These are phyloP conservation scores for Hybognathus amarus DNA, from an alignment of 2,797 vertebrate species.

Conservation along the genomic window DNA sequence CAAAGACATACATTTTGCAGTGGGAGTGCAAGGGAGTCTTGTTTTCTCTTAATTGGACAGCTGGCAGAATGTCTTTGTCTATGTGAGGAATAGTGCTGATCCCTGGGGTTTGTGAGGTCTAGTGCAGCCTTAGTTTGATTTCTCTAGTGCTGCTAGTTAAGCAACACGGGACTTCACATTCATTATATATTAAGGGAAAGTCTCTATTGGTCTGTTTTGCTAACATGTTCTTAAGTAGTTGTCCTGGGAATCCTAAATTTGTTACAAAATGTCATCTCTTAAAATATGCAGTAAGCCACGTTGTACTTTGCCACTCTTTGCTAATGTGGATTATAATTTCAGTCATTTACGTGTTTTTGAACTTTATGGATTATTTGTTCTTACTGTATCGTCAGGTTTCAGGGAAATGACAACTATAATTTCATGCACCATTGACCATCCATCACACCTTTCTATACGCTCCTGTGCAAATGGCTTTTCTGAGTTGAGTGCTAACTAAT, in stretches of 20 bases:
- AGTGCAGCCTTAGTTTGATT: slow-evolving; percentile 30
- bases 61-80: slow-evolving; percentile 44
- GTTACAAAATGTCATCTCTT: slow-evolving; percentile 2
- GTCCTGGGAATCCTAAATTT: background rate
- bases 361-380: slow-evolving; percentile 37
- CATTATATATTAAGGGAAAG: slow-evolving; percentile 32
- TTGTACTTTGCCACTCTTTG: slow-evolving; percentile 6
- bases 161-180: slow-evolving; percentile 22
- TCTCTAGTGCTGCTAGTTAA: slow-evolving; percentile 41
- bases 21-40: slow-evolving; percentile 13
- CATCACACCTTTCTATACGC: slow-evolving; percentile 17
- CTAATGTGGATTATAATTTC: slow-evolving; percentile 31
- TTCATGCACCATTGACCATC: slow-evolving; percentile 45
- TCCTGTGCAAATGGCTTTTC: slow-evolving; percentile 27
- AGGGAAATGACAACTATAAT: slow-evolving; percentile 25
- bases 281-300: slow-evolving; percentile 31
- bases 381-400: slow-evolving; percentile 38
- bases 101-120: slow-evolving; percentile 36
- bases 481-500: slow-evolving; percentile 38
- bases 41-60: slow-evolving; percentile 56
- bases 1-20: slow-evolving; percentile 15
- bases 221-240: slow-evolving; percentile 17
- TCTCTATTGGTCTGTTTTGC: slow-evolving; percentile 26
- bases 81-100: slow-evolving; percentile 45
- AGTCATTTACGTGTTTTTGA: slow-evolving; percentile 7